phyloP scores from a whole-genome alignment of 2,888 invertebrate genomes.

The Plebejus anna region DNA sequence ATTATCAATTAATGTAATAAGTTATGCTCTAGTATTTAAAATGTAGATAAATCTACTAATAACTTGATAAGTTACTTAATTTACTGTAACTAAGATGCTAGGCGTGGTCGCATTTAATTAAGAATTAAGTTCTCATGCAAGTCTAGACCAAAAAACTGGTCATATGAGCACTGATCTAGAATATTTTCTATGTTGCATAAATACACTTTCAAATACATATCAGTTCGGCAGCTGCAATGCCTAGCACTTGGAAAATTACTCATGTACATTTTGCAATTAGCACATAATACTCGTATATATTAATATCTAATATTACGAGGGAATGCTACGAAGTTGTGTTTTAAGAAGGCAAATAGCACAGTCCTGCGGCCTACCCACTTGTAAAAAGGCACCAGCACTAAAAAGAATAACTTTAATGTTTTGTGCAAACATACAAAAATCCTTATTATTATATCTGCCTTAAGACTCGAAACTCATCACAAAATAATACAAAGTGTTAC shows the following conservation, averaged over 20 bases:
- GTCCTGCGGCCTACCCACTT: too few relatives aligned
- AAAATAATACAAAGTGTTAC: too few relatives aligned
- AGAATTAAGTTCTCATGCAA: not conserved
- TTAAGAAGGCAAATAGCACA: too few relatives aligned
- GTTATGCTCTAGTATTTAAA: not conserved
- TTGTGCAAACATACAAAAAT: too few relatives aligned
- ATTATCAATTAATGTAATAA: not conserved
- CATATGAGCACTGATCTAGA: not conserved
- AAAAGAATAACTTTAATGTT: too few relatives aligned
- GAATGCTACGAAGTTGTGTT: too few relatives aligned
- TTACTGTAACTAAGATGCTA: not conserved
- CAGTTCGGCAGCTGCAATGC: not conserved
- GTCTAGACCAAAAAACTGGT: slow-evolving; percentile 6
- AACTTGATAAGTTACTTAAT: not conserved
- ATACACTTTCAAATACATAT: slow-evolving; percentile 10
- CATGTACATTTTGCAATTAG: not conserved
- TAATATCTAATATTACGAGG: too few relatives aligned
- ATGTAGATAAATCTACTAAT: not conserved
- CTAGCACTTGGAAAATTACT: not conserved
- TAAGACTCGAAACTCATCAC: too few relatives aligned
- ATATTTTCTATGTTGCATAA: not conserved
- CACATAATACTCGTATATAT: not conserved
- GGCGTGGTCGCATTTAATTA: not conserved
- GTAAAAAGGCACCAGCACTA: too few relatives aligned
- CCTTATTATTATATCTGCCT: too few relatives aligned